Evolutionary conservation across 2,113 vertebrate genomes (phyloP).

Genomic region (Saccopteryx bilineata): DNA sequence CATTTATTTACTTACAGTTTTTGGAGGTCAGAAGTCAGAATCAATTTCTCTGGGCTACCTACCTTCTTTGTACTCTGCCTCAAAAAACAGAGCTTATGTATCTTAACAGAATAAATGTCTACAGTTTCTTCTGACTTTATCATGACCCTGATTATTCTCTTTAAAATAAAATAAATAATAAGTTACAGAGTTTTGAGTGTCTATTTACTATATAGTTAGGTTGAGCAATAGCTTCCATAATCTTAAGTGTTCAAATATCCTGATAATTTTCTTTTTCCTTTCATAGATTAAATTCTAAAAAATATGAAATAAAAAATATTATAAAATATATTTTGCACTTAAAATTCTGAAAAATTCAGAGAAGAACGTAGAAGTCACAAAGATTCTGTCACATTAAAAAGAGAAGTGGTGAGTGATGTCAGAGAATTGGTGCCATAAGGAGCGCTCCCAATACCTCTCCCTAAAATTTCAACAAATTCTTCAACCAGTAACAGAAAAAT

Average conservation of each 20-base stretch:
- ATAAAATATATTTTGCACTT: neutral
- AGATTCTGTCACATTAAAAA: neutral
- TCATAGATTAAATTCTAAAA: neutral
- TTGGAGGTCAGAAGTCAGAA: constrained; percentile 13
- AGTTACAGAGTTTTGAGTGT: neutral
- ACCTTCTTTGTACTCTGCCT: neutral
- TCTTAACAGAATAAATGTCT: neutral
- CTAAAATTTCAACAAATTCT: too few relatives aligned
- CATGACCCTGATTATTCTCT: neutral
- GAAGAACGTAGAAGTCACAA: neutral
- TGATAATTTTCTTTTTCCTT: neutral
- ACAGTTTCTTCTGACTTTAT: neutral
- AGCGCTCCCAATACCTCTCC: too few relatives aligned
- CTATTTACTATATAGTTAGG: neutral
- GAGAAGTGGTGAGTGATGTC: too few relatives aligned
- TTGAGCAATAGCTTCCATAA: neutral
- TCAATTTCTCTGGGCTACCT: neutral
- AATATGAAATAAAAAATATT: neutral
- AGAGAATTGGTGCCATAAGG: too few relatives aligned
- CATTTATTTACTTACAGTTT: neutral
- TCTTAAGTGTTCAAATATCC: neutral
- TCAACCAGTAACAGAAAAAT: too few relatives aligned
- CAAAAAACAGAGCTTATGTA: neutral
- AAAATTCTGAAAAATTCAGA: neutral
- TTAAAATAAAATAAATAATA: constrained; percentile 21